phyloP scores from a whole-genome alignment of 2,797 vertebrate species.

The Garrulus glandarius region DNA sequence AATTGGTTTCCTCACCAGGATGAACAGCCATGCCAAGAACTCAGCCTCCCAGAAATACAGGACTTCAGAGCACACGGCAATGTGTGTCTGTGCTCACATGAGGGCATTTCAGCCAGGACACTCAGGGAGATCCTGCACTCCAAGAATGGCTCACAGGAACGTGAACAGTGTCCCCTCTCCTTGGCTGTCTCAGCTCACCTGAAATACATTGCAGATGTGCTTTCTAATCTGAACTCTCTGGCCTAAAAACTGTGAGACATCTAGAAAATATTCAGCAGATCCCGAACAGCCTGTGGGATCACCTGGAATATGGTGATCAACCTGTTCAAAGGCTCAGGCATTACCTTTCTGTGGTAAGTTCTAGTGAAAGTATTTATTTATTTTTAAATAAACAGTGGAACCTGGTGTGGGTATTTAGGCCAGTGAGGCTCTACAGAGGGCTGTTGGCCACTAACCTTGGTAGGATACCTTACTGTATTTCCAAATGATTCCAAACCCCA shows the following conservation, averaged over 20 bases:
- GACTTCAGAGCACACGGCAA: not conserved
- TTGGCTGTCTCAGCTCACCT: not conserved
- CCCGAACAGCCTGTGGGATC: not conserved
- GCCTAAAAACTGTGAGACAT: not conserved
- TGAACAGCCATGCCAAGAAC: not conserved
- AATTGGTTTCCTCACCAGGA: not conserved
- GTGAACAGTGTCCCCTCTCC: not conserved
- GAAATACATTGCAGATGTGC: not conserved
- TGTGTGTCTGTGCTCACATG: not conserved
- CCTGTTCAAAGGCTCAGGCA: not conserved
- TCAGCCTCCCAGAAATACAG: not conserved
- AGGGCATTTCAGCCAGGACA: conserved; percentile 1
- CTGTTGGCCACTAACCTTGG: not conserved
- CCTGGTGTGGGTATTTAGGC: not conserved
- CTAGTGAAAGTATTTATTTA: not conserved
- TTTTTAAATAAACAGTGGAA: not conserved
- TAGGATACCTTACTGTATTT: not conserved
- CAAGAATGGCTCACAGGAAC: not conserved
- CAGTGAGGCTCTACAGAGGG: not conserved
- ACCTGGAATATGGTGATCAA: not conserved
- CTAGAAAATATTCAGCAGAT: not conserved
- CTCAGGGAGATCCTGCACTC: not conserved
- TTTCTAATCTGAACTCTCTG: not conserved
- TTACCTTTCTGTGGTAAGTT: not conserved
- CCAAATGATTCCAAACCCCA: not conserved